Evolutionary conservation across 2,888 invertebrate species (phyloP).

Genomic region (Cacoxenus indagator): DNA sequence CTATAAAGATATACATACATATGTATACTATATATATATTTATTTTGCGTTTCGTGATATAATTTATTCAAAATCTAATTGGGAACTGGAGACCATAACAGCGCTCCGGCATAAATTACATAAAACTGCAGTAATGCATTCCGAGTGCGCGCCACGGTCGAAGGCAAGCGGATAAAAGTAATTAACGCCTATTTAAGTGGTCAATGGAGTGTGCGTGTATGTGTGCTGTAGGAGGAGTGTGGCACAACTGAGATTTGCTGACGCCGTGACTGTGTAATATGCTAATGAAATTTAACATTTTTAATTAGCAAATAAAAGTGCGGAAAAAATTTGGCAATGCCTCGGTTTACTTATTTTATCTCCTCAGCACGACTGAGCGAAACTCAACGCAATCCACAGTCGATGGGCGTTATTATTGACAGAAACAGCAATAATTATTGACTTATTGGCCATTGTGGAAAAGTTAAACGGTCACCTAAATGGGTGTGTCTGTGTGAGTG

Average conservation of each 20-base stretch:
- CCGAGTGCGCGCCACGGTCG: too few species aligned
- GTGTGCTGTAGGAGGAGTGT: conserved; percentile 2
- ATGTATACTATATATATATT: too few species aligned
- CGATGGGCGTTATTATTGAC: background rate
- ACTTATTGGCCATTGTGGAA: conserved; percentile 62
- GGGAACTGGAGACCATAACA: too few species aligned
- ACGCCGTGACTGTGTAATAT: background rate
- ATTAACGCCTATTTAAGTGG: conserved; percentile 55
- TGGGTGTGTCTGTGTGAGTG: background rate
- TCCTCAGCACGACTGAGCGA: background rate
- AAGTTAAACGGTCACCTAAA: conserved; percentile 37
- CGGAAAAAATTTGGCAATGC: conserved; percentile 18
- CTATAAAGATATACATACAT: too few species aligned
- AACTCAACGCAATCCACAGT: too few species aligned
- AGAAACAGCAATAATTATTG: conserved; percentile 53
- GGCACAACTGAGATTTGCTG: background rate
- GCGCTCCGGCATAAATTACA: too few species aligned
- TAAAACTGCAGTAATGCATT: too few species aligned
- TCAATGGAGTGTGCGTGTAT: background rate
- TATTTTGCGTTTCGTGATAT: too few species aligned
- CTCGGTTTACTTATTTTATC: too few species aligned
- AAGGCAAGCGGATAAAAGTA: conserved; percentile 57
- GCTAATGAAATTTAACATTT: conserved; percentile 26
- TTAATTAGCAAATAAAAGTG: conserved; percentile 33
- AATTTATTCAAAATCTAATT: too few species aligned